Conservation (phyloP, 2,888 invertebrate species). For the Calameuta idolon region DNA sequence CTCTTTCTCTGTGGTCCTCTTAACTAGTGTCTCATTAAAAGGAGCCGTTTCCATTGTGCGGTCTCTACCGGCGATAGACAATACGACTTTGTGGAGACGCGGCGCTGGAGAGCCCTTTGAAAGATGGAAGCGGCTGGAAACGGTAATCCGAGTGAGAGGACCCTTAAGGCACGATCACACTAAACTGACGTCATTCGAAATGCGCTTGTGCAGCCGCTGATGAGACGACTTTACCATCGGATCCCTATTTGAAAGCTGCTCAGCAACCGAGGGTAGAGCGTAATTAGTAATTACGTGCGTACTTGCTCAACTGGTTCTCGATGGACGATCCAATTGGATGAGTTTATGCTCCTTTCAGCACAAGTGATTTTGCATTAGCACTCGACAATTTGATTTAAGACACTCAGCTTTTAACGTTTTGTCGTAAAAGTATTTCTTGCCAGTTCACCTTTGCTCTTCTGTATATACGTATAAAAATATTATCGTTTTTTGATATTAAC, state of each 20-base stretch:
- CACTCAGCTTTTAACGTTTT: background rate
- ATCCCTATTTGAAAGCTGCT: background rate
- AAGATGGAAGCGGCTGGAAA: slow-evolving; percentile 18
- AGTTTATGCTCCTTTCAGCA: background rate
- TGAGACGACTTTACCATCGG: background rate
- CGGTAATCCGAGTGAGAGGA: slow-evolving; percentile 30
- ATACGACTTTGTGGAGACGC: slow-evolving; percentile 47
- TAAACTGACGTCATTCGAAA: background rate
- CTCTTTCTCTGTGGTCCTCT: slow-evolving; percentile 28
- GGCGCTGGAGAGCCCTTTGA: slow-evolving; percentile 18
- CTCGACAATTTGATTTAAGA: background rate
- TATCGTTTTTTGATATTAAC: too few relatives aligned
- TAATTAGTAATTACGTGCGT: background rate
- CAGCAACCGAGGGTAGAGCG: background rate
- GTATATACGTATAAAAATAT: too few relatives aligned
- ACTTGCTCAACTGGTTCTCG: background rate
- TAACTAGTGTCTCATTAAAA: slow-evolving; percentile 56
- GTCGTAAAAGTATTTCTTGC: background rate
- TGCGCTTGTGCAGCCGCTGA: background rate
- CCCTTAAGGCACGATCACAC: slow-evolving; percentile 3
- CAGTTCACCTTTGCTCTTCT: background rate
- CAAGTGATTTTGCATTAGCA: too few relatives aligned
- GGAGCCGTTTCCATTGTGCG: slow-evolving; percentile 52
- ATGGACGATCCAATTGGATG: background rate
- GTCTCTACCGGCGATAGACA: slow-evolving; percentile 44